These are phyloP conservation scores for Albula glossodonta DNA, from an alignment of 2,113 vertebrate genomes.

Conservation along the genomic window DNA sequence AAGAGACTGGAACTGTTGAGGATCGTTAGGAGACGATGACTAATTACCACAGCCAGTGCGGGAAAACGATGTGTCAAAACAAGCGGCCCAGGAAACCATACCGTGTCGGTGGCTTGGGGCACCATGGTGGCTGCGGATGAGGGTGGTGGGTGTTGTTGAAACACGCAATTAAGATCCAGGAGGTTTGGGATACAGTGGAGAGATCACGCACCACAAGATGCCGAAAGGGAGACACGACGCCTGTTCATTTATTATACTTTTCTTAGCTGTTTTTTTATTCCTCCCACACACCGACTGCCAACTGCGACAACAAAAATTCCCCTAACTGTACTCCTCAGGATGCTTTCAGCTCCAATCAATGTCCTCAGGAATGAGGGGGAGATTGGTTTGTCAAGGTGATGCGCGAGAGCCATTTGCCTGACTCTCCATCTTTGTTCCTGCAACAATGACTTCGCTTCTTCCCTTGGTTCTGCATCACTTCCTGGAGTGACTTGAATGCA, in stretches of 20 bases:
- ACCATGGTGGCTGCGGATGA: neutral
- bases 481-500: too few species aligned
- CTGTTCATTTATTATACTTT: neutral
- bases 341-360: conserved; percentile 10
- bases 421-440: neutral
- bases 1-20: too few species aligned
- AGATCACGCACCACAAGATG: neutral
- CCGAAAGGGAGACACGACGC: neutral
- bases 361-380: neutral
- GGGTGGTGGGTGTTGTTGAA: neutral
- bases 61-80: conserved; percentile 15
- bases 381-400: neutral
- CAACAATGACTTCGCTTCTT: neutral
- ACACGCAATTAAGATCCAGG: neutral
- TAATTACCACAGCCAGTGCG: neutral
- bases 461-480: neutral
- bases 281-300: neutral
- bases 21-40: neutral
- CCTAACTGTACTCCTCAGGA: neutral
- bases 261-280: neutral
- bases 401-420: neutral
- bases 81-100: neutral
- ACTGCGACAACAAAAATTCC: neutral
- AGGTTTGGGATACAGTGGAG: neutral
- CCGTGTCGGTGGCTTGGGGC: neutral